A percentile compares a stretch with the other conserved stretches of the same genome.
Evolutionary conservation across 2,888 invertebrate species (phyloP).

Genomic region (Chouioia cunea): DNA sequence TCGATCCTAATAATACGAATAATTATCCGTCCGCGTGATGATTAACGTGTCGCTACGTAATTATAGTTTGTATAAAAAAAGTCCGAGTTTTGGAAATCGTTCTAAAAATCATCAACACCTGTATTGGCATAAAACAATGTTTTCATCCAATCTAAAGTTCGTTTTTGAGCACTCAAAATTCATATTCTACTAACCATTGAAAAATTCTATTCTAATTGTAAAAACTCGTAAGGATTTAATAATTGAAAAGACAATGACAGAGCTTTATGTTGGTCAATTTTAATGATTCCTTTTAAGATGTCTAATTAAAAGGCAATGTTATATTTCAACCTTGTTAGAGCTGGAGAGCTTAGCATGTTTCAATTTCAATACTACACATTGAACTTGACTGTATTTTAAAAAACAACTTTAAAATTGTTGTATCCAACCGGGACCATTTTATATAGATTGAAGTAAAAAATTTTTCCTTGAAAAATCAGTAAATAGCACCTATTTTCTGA

Average conservation of each 20-base stretch:
- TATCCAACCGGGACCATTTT: conserved; percentile 45
- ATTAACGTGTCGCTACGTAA: conserved; percentile 45
- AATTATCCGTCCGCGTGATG: conserved; percentile 51
- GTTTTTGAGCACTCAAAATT: conserved; percentile 44
- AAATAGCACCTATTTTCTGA: no score
- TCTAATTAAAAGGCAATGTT: no score
- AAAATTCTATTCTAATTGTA: no score
- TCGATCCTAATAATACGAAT: conserved; percentile 48
- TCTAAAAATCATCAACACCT: conserved; percentile 13
- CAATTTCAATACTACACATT: no score
- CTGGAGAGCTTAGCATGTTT: neutral
- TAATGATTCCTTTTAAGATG: no score
- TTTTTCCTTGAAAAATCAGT: no score
- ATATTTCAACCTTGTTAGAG: no score
- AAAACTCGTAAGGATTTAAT: no score
- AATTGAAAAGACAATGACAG: no score
- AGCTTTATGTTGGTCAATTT: no score
- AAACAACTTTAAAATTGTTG: conserved; percentile 39
- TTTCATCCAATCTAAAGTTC: conserved; percentile 32
- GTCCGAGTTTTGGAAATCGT: no score
- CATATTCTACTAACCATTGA: no score
- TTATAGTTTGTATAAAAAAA: conserved; percentile 31
- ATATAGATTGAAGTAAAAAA: conserved; percentile 19
- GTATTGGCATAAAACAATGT: conserved; percentile 27
- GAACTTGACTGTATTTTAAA: neutral